Conservation (phyloP, 2,797 vertebrate genomes). For the Cygnus olor region DNA sequence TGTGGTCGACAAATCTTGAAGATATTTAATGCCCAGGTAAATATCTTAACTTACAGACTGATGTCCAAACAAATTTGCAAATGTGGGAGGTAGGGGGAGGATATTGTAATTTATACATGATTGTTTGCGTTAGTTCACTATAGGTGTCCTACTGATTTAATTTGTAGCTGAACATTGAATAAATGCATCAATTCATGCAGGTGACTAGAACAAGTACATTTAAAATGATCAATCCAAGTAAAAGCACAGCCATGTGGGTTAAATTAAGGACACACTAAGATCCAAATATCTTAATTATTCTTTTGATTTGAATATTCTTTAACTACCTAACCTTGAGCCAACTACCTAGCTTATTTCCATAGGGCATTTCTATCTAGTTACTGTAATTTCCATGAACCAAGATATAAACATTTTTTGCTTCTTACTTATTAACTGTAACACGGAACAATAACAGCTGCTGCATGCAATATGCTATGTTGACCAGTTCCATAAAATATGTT, state of each 20-base stretch:
- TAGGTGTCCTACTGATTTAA: background rate
- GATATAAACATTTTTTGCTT: background rate
- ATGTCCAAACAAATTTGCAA: background rate
- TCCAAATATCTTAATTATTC: background rate
- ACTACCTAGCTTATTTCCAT: background rate
- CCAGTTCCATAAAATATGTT: background rate
- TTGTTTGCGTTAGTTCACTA: background rate
- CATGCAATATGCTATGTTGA: background rate
- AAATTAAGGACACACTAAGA: background rate
- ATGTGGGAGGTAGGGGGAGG: background rate
- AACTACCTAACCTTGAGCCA: background rate
- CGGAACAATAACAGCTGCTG: background rate
- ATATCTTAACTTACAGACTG: background rate
- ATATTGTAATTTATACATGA: background rate
- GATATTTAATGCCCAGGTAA: background rate
- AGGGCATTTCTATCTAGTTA: background rate
- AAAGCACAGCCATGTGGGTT: background rate
- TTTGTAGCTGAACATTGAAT: background rate
- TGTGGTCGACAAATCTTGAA: background rate
- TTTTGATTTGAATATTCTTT: background rate
- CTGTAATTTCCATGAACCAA: background rate
- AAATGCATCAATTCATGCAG: background rate
- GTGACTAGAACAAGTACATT: background rate
- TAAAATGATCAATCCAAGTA: background rate
- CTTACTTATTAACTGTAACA: background rate